Evolutionary conservation across 2,113 vertebrate species (phyloP).

Genomic region (Malaclemys terrapin): DNA sequence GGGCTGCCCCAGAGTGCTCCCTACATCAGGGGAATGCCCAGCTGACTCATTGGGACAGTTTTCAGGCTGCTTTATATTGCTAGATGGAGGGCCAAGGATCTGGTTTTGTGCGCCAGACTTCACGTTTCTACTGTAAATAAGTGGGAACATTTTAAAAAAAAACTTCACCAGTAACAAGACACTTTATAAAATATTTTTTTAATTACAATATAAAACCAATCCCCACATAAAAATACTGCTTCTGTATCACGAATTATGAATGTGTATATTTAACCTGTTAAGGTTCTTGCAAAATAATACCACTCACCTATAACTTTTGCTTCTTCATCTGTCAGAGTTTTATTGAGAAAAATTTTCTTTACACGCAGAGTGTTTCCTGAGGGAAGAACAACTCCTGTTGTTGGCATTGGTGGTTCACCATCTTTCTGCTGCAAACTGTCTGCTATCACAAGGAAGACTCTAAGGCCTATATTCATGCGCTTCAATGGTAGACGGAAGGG

Average conservation of each 20-base stretch:
- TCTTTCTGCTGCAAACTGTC: conserved; percentile 99
- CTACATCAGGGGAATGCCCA: not conserved
- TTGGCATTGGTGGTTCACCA: conserved; percentile 98
- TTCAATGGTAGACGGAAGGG: conserved; percentile 59
- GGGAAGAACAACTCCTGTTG: conserved; percentile 95
- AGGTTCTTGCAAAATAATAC: not conserved
- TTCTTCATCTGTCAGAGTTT: conserved; percentile 98
- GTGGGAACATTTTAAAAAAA: not conserved
- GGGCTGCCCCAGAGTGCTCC: not conserved
- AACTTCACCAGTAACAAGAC: not conserved
- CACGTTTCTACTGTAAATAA: not conserved
- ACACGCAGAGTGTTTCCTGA: conserved; percentile 99
- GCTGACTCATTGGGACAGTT: not conserved
- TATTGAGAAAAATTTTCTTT: conserved; percentile 99
- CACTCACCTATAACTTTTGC: conserved; percentile 96
- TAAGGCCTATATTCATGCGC: conserved; percentile 99
- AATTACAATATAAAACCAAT: not conserved
- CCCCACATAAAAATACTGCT: not conserved
- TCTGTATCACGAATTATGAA: not conserved
- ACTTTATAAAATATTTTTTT: not conserved
- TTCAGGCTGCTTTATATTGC: not conserved
- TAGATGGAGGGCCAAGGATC: not conserved
- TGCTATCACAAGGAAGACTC: conserved; percentile 97
- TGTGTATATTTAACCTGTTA: not conserved
- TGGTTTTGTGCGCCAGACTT: not conserved